A percentile compares a stretch with the other conserved stretches of the same genome.
Conservation (phyloP, 2,888 invertebrate species). For the Lysandra bellargus region DNA sequence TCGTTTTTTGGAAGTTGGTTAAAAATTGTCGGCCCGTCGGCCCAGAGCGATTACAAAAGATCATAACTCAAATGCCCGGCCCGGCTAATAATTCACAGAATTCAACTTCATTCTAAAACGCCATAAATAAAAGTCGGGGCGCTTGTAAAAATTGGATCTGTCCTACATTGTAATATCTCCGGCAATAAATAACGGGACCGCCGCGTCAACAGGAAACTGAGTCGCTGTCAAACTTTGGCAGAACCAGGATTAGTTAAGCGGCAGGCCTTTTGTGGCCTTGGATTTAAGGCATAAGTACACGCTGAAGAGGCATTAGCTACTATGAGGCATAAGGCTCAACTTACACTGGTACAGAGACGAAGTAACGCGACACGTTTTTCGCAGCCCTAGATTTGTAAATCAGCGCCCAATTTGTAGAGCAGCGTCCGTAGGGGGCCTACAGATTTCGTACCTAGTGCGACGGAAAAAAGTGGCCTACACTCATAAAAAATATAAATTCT, state of each 20-base stretch:
- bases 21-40: not conserved
- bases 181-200: slow-evolving; percentile 18
- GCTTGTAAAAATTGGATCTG: slow-evolving; percentile 13
- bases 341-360: too few species aligned
- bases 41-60: not conserved
- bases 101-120: slow-evolving; percentile 15
- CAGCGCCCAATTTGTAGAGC: too few species aligned
- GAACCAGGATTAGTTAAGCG: not conserved
- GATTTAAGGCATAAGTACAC: too few species aligned
- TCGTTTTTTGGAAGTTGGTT: too few species aligned
- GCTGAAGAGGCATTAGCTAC: too few species aligned
- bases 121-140: not conserved
- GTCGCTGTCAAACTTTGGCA: slow-evolving; percentile 7
- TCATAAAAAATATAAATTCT: too few species aligned
- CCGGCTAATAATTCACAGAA: slow-evolving; percentile 14
- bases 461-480: too few species aligned
- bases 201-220: slow-evolving; percentile 21
- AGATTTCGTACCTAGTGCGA: too few species aligned
- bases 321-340: too few species aligned
- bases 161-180: slow-evolving; percentile 26
- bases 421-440: too few species aligned
- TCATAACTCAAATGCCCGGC: not conserved
- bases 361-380: too few species aligned
- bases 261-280: not conserved
- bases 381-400: too few species aligned